Evolutionary conservation across 2,888 invertebrate species (phyloP), one percentile per base, ranked within the genome.

Genomic region (Ceraclea dissimilis): DNA sequence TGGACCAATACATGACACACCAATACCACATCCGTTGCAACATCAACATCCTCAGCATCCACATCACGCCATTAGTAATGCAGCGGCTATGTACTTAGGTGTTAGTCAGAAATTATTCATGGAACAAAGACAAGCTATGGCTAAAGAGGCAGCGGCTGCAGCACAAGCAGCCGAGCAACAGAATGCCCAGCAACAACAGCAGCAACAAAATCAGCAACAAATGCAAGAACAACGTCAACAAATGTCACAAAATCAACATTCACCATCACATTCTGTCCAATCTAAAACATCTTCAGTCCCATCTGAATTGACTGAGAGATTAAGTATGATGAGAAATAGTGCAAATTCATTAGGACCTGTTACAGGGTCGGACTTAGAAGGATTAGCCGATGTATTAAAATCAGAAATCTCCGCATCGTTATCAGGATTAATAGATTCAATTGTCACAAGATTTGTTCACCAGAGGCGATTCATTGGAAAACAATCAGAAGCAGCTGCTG

Each of bases 311-410:
- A 83, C 88, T 22, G 90, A 91, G 67, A 80, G 90, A 64, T 76
- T 90, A 65, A 88, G 85, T 65, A 84, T 90, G 68, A 79, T 90
- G 68, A 80, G 90, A 63, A 85, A 79, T 65, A 85, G 81, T 64
- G 80, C 84, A 21, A 83, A 81, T 58, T 83, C 86, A 6, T 70
- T 85, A 60, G 82, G 81, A 53, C 80, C 85, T 44, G 82, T 84
- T 64, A 83, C 86, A 1, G 88, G 87, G 13, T 82, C 88, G 2
- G 94, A 94, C 67, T 77, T 94, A 6, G 91, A 93, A 69, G 88
- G 89, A 53, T 78, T 97, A 51, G 92, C 93, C n/a, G 92, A 93
- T 67, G 85, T 89, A 54, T 79, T 97, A 4, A 96, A 96, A 75
- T 85, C 84, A 52, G 95, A 96, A 76, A 88, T 96, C 63, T 86